phyloP scores from a whole-genome alignment of 92 coral and sea anemone species.

The Epizoanthus rinbou region DNA sequence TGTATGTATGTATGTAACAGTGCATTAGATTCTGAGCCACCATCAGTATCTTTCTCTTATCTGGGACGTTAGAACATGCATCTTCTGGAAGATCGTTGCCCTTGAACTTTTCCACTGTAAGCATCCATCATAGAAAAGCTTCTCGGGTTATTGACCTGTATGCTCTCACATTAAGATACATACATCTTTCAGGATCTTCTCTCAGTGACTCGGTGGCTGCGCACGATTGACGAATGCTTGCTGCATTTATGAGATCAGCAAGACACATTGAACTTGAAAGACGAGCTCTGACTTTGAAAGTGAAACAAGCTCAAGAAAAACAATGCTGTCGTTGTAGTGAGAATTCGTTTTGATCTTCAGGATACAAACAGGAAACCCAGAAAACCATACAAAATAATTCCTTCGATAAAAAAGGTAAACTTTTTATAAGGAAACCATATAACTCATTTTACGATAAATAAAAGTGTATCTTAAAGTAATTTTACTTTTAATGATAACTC shows the following conservation, averaged over 20 bases:
- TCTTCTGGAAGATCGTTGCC: too few relatives aligned
- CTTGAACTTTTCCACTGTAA: too few relatives aligned
- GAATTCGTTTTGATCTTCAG: conserved; percentile 44
- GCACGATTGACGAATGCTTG: background rate
- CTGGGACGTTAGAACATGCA: background rate
- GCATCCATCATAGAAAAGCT: too few relatives aligned
- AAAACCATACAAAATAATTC: too few relatives aligned
- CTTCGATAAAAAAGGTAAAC: too few relatives aligned
- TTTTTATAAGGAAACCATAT: too few relatives aligned
- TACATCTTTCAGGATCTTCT: background rate
- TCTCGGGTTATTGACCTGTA: too few relatives aligned
- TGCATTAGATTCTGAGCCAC: background rate
- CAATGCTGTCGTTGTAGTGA: conserved; percentile 44
- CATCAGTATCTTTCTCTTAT: background rate
- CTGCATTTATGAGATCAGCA: conserved; percentile 57
- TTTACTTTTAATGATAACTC: conserved; percentile 52
- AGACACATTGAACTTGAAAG: conserved; percentile 46
- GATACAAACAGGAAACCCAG: too few relatives aligned
- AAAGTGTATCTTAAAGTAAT: too few relatives aligned
- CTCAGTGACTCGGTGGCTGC: too few relatives aligned
- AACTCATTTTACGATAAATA: too few relatives aligned
- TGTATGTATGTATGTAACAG: background rate
- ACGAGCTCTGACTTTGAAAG: conserved; percentile 54
- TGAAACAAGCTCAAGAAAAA: conserved; percentile 48
- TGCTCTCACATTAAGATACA: too few relatives aligned